Evolutionary conservation across 1,140 invertebrate genomes (phyloP).

Genomic region (Eriocheir sinensis): DNA sequence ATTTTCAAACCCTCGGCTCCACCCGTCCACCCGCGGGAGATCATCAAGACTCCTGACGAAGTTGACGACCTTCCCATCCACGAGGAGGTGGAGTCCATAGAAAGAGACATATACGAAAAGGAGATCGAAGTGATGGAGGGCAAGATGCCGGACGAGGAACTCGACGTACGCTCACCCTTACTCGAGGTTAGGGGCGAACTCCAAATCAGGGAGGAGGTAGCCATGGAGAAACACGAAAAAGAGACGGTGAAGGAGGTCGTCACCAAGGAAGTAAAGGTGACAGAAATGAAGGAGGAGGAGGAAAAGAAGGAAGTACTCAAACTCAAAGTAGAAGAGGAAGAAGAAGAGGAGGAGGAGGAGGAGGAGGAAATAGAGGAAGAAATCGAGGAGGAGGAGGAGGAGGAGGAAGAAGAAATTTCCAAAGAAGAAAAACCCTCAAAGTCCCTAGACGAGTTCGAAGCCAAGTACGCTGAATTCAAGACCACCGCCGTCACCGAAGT

Average conservation of each 20-base stretch:
- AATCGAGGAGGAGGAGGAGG: slow-evolving; percentile 58
- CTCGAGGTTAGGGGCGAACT: slow-evolving; percentile 70
- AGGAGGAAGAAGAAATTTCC: slow-evolving; percentile 61
- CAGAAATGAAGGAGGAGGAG: slow-evolving; percentile 40
- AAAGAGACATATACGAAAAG: slow-evolving; percentile 77
- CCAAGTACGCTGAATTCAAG: slow-evolving; percentile 70
- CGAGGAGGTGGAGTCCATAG: slow-evolving; percentile 79
- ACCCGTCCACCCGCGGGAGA: slow-evolving; percentile 76
- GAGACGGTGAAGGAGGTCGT: slow-evolving; percentile 56
- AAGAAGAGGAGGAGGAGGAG: slow-evolving; percentile 32
- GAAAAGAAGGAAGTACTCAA: slow-evolving; percentile 36
- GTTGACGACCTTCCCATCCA: slow-evolving; percentile 80
- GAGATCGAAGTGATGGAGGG: slow-evolving; percentile 57
- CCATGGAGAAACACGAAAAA: slow-evolving; percentile 61
- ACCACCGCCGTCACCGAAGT: slow-evolving; percentile 65
- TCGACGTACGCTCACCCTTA: slow-evolving; percentile 52
- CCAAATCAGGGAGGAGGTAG: slow-evolving; percentile 65
- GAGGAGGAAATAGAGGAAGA: slow-evolving; percentile 67
- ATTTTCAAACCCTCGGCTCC: slow-evolving; percentile 75
- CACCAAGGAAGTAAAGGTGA: slow-evolving; percentile 46
- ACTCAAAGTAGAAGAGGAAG: slow-evolving; percentile 22
- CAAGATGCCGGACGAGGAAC: slow-evolving; percentile 50
- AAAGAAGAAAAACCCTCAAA: slow-evolving; percentile 64
- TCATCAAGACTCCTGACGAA: slow-evolving; percentile 81
- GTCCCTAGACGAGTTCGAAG: slow-evolving; percentile 71